Conservation (phyloP, 2,797 vertebrate genomes). For the Pseudomugil tenellus region DNA sequence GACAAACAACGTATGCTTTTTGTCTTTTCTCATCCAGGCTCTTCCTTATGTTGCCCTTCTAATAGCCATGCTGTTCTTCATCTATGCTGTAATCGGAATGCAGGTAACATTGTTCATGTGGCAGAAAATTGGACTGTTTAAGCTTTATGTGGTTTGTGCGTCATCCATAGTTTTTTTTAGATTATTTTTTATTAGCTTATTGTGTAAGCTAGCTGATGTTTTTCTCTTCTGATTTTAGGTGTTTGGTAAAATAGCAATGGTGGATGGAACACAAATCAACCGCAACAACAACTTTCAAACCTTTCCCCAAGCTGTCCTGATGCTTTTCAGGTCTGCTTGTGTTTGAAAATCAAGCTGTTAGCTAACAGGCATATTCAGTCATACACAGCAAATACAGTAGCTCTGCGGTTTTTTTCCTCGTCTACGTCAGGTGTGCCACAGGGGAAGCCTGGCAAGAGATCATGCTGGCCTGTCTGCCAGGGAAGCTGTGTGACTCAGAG, state of each 20-base stretch:
- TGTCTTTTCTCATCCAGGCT: slow-evolving; percentile 80
- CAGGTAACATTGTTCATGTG: slow-evolving; percentile 83
- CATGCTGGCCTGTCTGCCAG: slow-evolving; percentile 95
- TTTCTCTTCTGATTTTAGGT: slow-evolving; percentile 79
- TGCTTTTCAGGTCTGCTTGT: slow-evolving; percentile 91
- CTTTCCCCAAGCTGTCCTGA: slow-evolving; percentile 94
- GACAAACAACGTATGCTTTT: neutral
- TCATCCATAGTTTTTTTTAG: neutral
- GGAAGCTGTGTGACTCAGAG: slow-evolving; percentile 92
- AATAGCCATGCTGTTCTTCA: slow-evolving; percentile 99
- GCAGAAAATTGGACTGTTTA: neutral
- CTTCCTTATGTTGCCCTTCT: slow-evolving; percentile 97
- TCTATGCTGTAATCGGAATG: slow-evolving; percentile 99
- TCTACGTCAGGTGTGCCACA: slow-evolving; percentile 89
- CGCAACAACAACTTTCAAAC: slow-evolving; percentile 99
- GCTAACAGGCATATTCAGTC: neutral
- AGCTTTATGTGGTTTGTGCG: neutral
- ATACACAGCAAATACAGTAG: neutral
- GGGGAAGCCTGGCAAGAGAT: slow-evolving; percentile 99
- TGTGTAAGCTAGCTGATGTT: no score
- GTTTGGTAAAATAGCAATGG: slow-evolving; percentile 98
- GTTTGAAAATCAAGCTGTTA: neutral
- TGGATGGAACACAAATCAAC: slow-evolving; percentile 95
- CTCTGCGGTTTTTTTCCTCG: slow-evolving; percentile 1
- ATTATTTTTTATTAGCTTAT: neutral